These are phyloP conservation scores for Prionchulus punctatus DNA, from an alignment of 2,888 invertebrate genomes.

Conservation along the genomic window DNA sequence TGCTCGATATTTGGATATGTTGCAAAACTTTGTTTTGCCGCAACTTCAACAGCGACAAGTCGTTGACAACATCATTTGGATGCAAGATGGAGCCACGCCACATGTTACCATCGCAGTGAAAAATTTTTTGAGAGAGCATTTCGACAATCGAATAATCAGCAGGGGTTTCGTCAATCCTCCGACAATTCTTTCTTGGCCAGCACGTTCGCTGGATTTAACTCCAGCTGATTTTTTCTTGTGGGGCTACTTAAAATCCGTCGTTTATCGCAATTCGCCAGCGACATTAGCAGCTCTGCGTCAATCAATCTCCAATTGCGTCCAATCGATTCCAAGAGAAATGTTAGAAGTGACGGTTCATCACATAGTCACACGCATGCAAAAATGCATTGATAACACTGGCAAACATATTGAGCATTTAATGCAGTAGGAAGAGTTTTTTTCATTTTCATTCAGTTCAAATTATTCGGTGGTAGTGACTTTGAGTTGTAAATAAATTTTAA, in stretches of 20 bases:
- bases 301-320: neutral
- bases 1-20: neutral
- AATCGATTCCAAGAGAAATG: neutral
- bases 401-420: no score
- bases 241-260: neutral
- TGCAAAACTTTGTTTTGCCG: neutral
- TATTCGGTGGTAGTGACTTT: no score
- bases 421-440: no score
- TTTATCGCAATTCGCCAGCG: neutral
- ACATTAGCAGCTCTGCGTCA: neutral
- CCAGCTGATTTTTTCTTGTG: slow-evolving; percentile 1
- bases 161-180: neutral
- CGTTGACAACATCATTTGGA: neutral
- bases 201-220: neutral
- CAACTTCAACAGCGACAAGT: neutral
- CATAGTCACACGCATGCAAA: no score
- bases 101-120: neutral
- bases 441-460: no score
- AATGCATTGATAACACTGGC: no score
- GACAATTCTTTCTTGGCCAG: neutral
- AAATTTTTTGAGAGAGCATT: neutral
- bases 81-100: neutral
- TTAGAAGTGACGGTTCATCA: neutral
- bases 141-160: neutral
- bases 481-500: no score